Evolutionary conservation across 2,888 invertebrate species (phyloP), one percentile per base, ranked within the genome.

Genomic region (Brachycybe producta): DNA sequence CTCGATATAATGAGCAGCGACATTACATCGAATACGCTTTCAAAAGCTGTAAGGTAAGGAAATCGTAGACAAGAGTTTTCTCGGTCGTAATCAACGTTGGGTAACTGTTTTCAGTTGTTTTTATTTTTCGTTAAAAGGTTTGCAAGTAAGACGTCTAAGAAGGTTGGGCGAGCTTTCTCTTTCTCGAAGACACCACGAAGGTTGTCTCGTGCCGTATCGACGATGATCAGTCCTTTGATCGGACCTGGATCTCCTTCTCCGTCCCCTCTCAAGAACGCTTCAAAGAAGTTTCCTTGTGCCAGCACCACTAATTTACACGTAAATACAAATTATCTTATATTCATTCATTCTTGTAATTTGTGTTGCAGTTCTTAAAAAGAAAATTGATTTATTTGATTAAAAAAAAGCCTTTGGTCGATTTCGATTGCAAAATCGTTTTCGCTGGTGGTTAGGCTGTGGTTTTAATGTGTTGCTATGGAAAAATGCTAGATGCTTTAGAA

Each of bases 111-210:
- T 38, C 7, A 38, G 7, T 38, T 38, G 26, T 38, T 42, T 26
- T 43, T 32, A 7, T 40, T 52, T 52, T 5, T 55, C 64, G 64
- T 53, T 62, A 65, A 49, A 61, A 65, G 40, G 61, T 65, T 54
- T 57, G 66, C 45, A 4, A 52, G 52, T 34, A 57, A 54, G 54
- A 57, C 58, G 15, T 42, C 41, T 38, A 52, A 49, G 32, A 56
- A 86, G 76, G 88, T 94, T 59, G 88, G 88, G 47, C 78, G 94
- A 59, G 92, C 92, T 57, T 84, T 94, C 64, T 92, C 91, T 57
- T 90, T 94, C 70, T 91, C 88, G 70, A 88, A 90, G 71, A 92
- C 94, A 26, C 92, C 94, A 44, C 85, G 84, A 57, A 88, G 87
- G 68, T 70, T 94, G 61, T 91, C 91, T 70, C 77, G 92, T 52